Evolutionary conservation across 2,888 invertebrate species (phyloP).

Genomic region (Mycalesis mineus): DNA sequence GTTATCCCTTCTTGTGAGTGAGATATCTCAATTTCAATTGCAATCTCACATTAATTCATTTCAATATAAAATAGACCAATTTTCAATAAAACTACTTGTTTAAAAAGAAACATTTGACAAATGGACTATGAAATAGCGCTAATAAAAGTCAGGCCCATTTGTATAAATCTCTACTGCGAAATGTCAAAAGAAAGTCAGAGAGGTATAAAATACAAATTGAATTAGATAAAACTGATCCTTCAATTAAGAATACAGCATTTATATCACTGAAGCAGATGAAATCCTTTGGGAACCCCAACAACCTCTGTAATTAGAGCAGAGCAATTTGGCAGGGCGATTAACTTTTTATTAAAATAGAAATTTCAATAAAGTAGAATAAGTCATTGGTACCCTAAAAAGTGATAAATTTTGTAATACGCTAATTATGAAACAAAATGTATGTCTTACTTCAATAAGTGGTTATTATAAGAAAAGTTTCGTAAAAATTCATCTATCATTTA

Average conservation of each 20-base stretch:
- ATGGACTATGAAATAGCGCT: not conserved
- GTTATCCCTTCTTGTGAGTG: too few relatives aligned
- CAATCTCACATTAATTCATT: too few relatives aligned
- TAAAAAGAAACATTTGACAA: not conserved
- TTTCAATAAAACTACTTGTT: not conserved
- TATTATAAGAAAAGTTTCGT: too few relatives aligned
- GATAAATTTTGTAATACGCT: not conserved
- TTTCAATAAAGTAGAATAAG: not conserved
- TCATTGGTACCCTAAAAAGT: too few relatives aligned
- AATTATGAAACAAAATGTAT: too few relatives aligned
- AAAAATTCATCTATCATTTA: too few relatives aligned
- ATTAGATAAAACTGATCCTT: conserved; percentile 13
- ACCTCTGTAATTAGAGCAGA: conserved; percentile 16
- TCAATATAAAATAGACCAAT: too few relatives aligned
- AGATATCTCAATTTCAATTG: too few relatives aligned
- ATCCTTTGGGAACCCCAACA: conserved; percentile 15
- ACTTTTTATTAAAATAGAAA: conserved; percentile 1
- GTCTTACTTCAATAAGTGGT: too few relatives aligned
- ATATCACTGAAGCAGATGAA: conserved; percentile 5
- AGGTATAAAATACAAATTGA: conserved; percentile 8
- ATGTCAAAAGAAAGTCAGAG: not conserved
- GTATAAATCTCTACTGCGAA: not conserved
- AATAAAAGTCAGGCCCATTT: not conserved
- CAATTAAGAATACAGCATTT: conserved; percentile 8
- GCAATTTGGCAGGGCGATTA: conserved; percentile 10